A percentile compares a stretch with the other conserved stretches of the same genome.
Evolutionary conservation across 2,113 vertebrate species (phyloP).

Genomic region (Cairina moschata): DNA sequence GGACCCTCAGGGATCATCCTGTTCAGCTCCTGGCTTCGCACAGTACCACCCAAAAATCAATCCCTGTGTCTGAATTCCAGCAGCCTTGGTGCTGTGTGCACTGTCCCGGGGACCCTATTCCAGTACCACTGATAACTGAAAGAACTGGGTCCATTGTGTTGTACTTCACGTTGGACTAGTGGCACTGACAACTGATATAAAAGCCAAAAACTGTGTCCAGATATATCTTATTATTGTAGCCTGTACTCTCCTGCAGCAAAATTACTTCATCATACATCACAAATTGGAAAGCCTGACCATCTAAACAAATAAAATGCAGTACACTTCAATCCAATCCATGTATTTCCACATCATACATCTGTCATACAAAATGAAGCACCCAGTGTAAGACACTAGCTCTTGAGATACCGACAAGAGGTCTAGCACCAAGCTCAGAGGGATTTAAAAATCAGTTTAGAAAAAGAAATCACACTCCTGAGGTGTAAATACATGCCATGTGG

Average conservation of each 20-base stretch:
- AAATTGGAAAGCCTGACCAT: not conserved
- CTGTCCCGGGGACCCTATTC: too few species aligned
- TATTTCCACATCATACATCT: not conserved
- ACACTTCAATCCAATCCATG: not conserved
- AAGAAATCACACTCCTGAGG: not conserved
- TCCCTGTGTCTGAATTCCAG: too few species aligned
- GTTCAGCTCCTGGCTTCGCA: too few species aligned
- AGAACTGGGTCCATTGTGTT: too few species aligned
- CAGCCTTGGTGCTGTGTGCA: too few species aligned
- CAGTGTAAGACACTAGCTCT: not conserved
- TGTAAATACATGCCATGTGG: not conserved
- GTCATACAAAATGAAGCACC: not conserved
- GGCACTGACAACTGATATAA: not conserved
- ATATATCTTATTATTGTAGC: not conserved
- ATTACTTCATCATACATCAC: not conserved
- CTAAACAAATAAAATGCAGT: not conserved
- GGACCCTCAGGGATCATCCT: too few species aligned
- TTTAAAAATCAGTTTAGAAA: not conserved
- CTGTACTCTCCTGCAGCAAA: not conserved
- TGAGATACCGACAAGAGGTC: not conserved
- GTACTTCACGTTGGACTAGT: not conserved
- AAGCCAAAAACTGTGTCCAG: not conserved
- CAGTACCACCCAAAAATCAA: too few species aligned
- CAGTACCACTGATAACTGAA: not conserved
- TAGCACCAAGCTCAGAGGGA: not conserved